Evolutionary conservation across 2,797 vertebrate species (phyloP).

Genomic region (Pipistrellus pygmaeus): DNA sequence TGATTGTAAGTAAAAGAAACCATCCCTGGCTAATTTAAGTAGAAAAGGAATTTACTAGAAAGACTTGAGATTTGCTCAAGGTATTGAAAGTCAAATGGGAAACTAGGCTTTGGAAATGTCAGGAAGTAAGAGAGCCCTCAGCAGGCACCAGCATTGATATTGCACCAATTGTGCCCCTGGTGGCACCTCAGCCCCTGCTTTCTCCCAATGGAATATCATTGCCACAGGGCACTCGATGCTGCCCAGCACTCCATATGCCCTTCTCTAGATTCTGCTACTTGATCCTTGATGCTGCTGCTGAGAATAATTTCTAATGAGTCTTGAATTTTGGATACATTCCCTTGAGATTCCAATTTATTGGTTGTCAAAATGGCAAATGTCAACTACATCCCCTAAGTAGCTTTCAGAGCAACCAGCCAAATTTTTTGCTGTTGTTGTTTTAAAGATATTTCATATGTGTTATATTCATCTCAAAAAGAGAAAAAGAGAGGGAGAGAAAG

Average conservation of each 20-base stretch:
- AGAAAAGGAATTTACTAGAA: not conserved
- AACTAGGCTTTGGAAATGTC: not conserved
- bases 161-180: no score
- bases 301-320: constrained; percentile 9
- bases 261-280: not conserved
- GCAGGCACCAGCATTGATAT: not conserved
- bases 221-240: not conserved
- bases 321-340: not conserved
- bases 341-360: not conserved
- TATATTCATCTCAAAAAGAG: no score
- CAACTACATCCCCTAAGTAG: not conserved
- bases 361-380: not conserved
- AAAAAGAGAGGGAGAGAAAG: no score
- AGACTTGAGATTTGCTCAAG: not conserved
- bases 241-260: not conserved
- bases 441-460: no score
- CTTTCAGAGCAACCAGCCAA: not conserved
- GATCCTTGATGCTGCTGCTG: not conserved
- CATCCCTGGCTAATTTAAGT: not conserved
- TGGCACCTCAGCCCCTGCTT: no score
- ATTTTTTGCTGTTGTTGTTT: not conserved
- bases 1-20: not conserved
- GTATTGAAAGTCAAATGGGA: not conserved
- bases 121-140: not conserved
- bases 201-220: not conserved